Evolutionary conservation across 2,797 vertebrate genomes (phyloP).

Genomic region (Sphenopsis melanotis): DNA sequence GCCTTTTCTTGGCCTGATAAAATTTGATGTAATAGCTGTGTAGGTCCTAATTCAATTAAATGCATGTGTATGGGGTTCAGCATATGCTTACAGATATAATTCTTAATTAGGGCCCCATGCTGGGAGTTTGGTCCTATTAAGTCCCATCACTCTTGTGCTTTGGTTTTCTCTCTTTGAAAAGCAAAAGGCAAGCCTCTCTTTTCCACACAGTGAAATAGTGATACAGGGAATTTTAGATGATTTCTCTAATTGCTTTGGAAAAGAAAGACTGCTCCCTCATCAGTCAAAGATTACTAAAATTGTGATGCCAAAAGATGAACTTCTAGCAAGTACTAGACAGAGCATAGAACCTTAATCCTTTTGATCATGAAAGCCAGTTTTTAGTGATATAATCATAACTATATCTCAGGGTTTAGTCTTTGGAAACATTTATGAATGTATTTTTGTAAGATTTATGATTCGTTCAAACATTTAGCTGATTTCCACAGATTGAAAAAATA

Average conservation of each 20-base stretch:
- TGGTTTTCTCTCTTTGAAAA: neutral
- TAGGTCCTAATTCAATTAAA: neutral
- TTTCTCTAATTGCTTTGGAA: neutral
- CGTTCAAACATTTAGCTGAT: neutral
- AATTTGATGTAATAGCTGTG: neutral
- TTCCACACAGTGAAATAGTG: neutral
- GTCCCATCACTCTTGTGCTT: neutral
- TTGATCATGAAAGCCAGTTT: neutral
- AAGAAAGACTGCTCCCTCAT: accelerated
- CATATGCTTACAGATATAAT: neutral
- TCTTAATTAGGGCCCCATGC: neutral
- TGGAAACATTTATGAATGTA: neutral
- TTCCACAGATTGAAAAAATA: neutral
- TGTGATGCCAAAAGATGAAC: neutral
- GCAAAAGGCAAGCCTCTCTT: neutral
- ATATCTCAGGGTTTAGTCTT: neutral
- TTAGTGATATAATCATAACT: neutral
- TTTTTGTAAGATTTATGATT: neutral
- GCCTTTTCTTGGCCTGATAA: neutral
- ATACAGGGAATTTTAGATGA: neutral
- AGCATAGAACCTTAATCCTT: neutral
- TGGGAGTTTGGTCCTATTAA: neutral
- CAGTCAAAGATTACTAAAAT: neutral
- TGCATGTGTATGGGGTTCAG: neutral
- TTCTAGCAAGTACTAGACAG: neutral